Evolutionary conservation across 2,113 vertebrate species (phyloP), one percentile per base, ranked within the genome.

Genomic region (Patagioenas fasciata): DNA sequence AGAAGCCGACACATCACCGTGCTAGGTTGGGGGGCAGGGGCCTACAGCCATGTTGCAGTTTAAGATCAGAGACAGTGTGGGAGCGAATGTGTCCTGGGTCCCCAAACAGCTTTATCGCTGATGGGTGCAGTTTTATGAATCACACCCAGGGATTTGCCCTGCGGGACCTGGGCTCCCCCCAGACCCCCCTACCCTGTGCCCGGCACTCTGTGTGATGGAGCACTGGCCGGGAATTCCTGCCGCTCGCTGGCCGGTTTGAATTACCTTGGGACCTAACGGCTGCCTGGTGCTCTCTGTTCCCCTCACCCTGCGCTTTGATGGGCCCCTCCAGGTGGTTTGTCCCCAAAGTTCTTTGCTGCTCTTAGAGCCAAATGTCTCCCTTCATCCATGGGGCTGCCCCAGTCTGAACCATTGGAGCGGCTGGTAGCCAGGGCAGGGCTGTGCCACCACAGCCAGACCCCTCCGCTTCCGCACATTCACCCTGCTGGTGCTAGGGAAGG

Each of bases 381-480:
- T 6, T 9, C 29, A 1, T 4, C 65, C 5, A 1, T 4, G 5
- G 44, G n/a, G 31, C 54, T 25, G 50, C 31, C 25, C 11, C 38
- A 13, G 40, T 56, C 19, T n/a, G 18, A 0, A 28, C 24, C 28
- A 1, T 13, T 7, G 5, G 32, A 23, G 72, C 0, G 0, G 4
- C 2, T 10, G 8, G 17, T 10, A 31, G 20, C 15, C 34, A 11
- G 24, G 16, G 24, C 2, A 23, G 28, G 20, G 16, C 18, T 10
- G 25, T 12, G 36, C 54, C 14, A 7, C 11, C 10, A 4, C 47
- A 10, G 38, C 23, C 42, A 53, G 50, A 13, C 21, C 11, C 38
- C 2, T 21, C 3, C 2, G 0, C 13, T 32, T 44, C 29, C 10
- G 11, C 11, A 0, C 17, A 4, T n/a, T 53, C 31, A 44, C 38